phyloP scores from a whole-genome alignment of 1,140 invertebrate genomes.

The Cydia amplana region DNA sequence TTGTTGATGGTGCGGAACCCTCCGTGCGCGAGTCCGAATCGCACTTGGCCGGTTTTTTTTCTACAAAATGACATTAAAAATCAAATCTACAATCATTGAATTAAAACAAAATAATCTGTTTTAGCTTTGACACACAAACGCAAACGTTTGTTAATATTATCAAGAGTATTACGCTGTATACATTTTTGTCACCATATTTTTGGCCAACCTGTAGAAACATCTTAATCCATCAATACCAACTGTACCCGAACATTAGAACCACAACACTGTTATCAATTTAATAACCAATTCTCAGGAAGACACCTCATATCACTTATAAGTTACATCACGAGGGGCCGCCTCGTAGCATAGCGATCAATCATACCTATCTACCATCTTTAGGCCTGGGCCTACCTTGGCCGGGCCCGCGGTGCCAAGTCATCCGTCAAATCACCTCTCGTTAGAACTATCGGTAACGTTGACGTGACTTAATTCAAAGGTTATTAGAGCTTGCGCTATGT shows the following conservation, averaged over 20 bases:
- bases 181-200: no score
- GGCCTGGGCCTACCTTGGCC: background rate
- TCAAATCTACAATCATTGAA: no score
- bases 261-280: background rate
- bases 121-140: no score
- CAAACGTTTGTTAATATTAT: no score
- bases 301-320: slow-evolving; percentile 21
- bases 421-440: slow-evolving; percentile 28
- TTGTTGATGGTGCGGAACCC: no score
- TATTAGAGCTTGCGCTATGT: background rate
- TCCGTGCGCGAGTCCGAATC: no score
- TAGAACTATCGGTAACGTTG: slow-evolving; percentile 15
- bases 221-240: no score
- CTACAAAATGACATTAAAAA: no score
- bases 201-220: no score
- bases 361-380: slow-evolving; percentile 29
- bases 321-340: background rate
- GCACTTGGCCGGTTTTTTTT: no score
- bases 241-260: background rate
- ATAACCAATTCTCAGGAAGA: slow-evolving; percentile 7
- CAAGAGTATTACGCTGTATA: no score
- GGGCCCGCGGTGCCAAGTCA: background rate
- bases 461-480: background rate
- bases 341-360: slow-evolving; percentile 14
- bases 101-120: no score